Conservation (phyloP, 1,140 invertebrate genomes). For the Vanessa tameamea region DNA sequence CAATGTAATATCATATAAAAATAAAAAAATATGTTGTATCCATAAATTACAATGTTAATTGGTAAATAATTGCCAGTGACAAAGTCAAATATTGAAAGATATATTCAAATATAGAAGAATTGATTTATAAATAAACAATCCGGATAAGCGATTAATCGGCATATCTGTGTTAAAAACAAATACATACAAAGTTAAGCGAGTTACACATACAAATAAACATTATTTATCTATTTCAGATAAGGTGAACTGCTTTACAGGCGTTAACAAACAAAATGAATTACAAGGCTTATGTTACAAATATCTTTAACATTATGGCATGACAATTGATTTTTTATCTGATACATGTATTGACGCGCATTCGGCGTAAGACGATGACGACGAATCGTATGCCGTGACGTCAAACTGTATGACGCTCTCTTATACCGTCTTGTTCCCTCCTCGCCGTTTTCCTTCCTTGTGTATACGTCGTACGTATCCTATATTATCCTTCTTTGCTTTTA, state of each 20-base stretch:
- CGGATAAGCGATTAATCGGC: slow-evolving; percentile 7
- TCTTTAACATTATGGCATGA: too few species aligned
- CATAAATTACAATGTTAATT: not conserved
- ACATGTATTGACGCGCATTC: too few species aligned
- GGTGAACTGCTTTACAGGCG: not conserved
- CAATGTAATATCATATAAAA: not conserved
- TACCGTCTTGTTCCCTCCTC: too few species aligned
- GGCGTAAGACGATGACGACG: too few species aligned
- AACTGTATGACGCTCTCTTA: too few species aligned
- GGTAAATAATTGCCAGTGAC: not conserved
- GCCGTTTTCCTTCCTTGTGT: too few species aligned
- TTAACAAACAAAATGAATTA: slow-evolving; percentile 3
- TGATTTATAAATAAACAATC: not conserved
- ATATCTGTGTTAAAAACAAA: slow-evolving; percentile 9
- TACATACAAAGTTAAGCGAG: slow-evolving; percentile 5
- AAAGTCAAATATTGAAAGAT: not conserved
- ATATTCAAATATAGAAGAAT: not conserved
- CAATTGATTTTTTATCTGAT: too few species aligned
- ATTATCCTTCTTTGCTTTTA: too few species aligned
- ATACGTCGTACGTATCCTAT: too few species aligned
- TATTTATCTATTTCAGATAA: slow-evolving; percentile 17
- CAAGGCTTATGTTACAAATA: not conserved
- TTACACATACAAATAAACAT: slow-evolving; percentile 14
- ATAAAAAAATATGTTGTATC: not conserved
- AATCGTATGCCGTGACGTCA: too few species aligned